These are phyloP conservation scores for Stenichneumon culpator DNA, from an alignment of 2,888 invertebrate genomes.

Conservation along the genomic window DNA sequence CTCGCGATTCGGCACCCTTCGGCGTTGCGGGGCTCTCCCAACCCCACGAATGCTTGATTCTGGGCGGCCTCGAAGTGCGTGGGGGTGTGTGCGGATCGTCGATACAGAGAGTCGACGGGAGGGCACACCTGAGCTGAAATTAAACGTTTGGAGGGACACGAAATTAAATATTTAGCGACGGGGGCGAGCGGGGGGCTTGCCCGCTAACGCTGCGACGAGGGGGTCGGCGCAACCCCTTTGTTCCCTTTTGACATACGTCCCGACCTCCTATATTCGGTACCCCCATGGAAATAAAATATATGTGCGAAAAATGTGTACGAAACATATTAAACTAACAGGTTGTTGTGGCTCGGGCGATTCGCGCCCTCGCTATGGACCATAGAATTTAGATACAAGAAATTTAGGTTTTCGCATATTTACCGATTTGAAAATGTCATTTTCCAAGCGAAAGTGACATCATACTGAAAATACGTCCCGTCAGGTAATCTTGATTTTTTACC, in stretches of 20 bases:
- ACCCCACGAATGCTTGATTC: conserved; percentile 13
- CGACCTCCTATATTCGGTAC: conserved; percentile 31
- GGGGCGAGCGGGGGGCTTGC: conserved; percentile 60
- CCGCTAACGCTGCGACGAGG: conserved; percentile 25
- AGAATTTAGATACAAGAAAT: no score
- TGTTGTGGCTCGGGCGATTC: no score
- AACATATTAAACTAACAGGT: neutral
- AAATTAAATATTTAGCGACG: conserved; percentile 84
- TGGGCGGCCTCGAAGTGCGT: conserved; percentile 16
- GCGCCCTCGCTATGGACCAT: no score
- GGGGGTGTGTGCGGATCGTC: conserved; percentile 1
- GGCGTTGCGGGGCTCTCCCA: conserved; percentile 8
- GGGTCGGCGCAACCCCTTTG: conserved; percentile 51
- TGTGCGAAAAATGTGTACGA: neutral
- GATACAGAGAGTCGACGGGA: conserved; percentile 49
- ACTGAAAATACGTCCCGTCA: no score
- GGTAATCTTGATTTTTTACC: no score
- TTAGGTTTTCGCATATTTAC: no score
- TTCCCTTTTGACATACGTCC: conserved; percentile 49
- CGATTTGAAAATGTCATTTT: no score
- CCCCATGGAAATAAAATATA: conserved; percentile 29
- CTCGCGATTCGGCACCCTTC: conserved; percentile 38
- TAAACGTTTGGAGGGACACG: conserved; percentile 81
- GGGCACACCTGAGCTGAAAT: conserved; percentile 82
- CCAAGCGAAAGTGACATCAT: no score